These are phyloP conservation scores for Elephas maximus DNA, from an alignment of 2,113 vertebrate genomes.

Conservation along the genomic window DNA sequence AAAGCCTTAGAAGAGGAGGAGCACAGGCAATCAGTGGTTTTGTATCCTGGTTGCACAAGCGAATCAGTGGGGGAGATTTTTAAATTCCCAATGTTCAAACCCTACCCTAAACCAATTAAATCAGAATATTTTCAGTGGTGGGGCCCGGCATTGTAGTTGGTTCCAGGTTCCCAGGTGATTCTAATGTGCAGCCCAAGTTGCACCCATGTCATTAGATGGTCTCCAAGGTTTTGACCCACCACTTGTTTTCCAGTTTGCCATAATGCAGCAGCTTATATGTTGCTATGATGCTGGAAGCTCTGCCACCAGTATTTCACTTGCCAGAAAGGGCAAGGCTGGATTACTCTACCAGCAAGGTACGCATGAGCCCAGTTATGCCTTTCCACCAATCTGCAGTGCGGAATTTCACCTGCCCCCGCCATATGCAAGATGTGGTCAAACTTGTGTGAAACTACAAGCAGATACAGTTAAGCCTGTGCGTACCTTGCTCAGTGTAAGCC, in stretches of 20 bases:
- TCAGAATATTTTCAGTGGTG: neutral
- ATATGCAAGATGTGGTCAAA: no score
- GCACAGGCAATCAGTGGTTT: neutral
- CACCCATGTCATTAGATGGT: fast-evolving
- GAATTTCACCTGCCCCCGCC: no score
- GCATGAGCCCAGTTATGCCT: no score
- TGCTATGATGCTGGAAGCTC: neutral
- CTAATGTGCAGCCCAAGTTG: neutral
- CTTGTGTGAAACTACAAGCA: no score
- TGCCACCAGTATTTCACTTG: neutral
- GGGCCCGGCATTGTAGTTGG: no score
- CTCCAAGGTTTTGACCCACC: neutral
- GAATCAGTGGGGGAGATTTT: neutral
- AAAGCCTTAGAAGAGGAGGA: neutral
- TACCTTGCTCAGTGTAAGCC: no score
- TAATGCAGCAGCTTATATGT: neutral
- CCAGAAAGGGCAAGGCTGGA: no score
- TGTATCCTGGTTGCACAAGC: neutral
- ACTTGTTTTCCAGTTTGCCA: neutral
- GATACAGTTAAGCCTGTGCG: no score
- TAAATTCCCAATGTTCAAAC: neutral
- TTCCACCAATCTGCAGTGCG: no score
- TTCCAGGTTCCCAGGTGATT: neutral
- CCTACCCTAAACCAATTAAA: neutral
- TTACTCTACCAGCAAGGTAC: no score